Percentiles rank a stretch among this genome's conserved stretches.
Conservation (phyloP, 2,888 invertebrate genomes). For the Lutraria lutraria region DNA sequence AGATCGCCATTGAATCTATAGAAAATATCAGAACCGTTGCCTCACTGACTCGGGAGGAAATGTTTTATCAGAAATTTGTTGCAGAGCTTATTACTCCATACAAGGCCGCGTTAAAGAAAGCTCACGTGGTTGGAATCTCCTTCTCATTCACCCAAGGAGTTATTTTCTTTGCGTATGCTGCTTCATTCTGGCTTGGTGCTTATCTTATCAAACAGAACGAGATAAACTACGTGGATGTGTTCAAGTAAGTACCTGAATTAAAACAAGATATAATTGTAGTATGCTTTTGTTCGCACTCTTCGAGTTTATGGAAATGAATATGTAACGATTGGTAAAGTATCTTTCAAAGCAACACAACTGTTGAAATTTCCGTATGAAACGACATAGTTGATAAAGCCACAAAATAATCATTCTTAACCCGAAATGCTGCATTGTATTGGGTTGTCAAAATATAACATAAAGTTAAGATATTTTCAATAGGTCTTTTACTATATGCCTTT, state of each 20-base stretch:
- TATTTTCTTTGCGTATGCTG: conserved; percentile 89
- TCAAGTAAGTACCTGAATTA: conserved; percentile 82
- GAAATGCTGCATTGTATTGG: too few species aligned
- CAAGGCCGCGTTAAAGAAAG: conserved; percentile 76
- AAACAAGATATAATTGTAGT: not conserved
- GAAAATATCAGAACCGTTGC: conserved; percentile 86
- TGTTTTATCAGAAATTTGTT: conserved; percentile 77
- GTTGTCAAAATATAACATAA: too few species aligned
- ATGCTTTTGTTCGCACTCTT: not conserved
- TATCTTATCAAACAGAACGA: conserved; percentile 87
- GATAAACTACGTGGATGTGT: conserved; percentile 84
- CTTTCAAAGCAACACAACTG: too few species aligned
- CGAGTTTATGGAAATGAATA: too few species aligned
- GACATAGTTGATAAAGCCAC: too few species aligned
- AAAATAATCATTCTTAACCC: too few species aligned
- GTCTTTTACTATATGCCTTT: too few species aligned
- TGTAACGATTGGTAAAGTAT: too few species aligned
- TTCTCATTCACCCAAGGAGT: conserved; percentile 87
- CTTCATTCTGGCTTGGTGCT: conserved; percentile 88
- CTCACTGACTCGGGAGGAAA: conserved; percentile 81
- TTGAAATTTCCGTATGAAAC: too few species aligned
- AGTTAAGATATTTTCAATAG: too few species aligned
- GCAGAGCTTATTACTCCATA: conserved; percentile 75
- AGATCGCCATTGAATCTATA: conserved; percentile 84
- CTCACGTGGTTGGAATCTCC: conserved; percentile 80